Base-by-base conservation (phyloP, 2,888 invertebrate species). In the Rhamnusium bicolor region DNA sequence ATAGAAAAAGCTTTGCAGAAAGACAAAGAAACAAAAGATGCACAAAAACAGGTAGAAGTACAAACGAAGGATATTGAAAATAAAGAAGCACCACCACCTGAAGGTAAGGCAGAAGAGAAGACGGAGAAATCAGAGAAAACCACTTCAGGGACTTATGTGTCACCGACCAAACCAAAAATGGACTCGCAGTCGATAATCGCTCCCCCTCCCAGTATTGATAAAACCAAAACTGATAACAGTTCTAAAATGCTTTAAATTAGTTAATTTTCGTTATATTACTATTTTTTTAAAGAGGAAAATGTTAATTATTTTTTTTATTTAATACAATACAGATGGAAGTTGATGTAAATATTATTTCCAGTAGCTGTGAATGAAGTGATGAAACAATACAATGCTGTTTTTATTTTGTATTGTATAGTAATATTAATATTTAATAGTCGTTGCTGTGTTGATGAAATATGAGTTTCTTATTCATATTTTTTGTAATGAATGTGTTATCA, bases 1-100 rank as follows among this genome's bases (percentile, higher is more conserved):
- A 94, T 95, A 71, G 94, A 95, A 85, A 95, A 95, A 85, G 94
- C 89, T 0, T 82, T 90, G 56, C 86, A 90, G 78, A 90, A 90
- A 74, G 89, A 90, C 71, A 84, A 85, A 76, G 86, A 88, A 82
- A 74, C 77, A 1, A 84, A 83, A 69, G 67, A 67, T 19, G 60
- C n/a, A 18, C n/a, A n/a, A n/a, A n/a, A n/a, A n/a, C n/a, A n/a
- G n/a, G n/a, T n/a, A n/a, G n/a, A n/a, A n/a, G n/a, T n/a, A n/a
- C n/a, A n/a, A n/a, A n/a, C n/a, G 78, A 90, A 90, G 74, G 89
- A 90, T 71, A 84, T 84, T 76, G 86, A 88, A 82, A 74, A 76
- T 1, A 84, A 83, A 69, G 67, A 67, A 16, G 16, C 61, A 29
- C 14, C 8, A 10, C 27, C 56, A 1, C n/a, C 53, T 16, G 65